Conservation (phyloP, 2,113 vertebrate species). For the Phylloscopus whistleri region DNA sequence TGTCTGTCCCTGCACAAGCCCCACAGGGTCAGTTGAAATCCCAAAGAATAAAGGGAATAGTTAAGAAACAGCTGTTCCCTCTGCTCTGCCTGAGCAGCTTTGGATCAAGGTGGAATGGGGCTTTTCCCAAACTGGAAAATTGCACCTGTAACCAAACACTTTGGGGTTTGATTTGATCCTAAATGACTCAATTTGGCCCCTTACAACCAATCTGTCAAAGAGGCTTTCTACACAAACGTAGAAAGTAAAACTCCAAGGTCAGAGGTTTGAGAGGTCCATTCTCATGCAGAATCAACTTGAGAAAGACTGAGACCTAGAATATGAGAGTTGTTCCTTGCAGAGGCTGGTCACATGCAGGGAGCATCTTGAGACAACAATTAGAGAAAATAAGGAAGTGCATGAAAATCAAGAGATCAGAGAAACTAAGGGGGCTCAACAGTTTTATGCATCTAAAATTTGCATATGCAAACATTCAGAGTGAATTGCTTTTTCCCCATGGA, state of each 20-base stretch:
- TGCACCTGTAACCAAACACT: not conserved
- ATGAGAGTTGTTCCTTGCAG: conserved; percentile 67
- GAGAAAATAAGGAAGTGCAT: conserved; percentile 30
- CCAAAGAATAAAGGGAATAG: not conserved
- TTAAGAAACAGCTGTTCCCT: too few species aligned
- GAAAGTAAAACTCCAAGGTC: conserved; percentile 49
- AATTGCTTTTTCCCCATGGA: conserved; percentile 62
- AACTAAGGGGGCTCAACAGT: conserved; percentile 19
- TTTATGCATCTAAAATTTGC: conserved; percentile 36
- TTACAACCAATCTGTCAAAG: conserved; percentile 60
- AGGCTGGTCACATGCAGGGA: conserved; percentile 60
- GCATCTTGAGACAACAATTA: conserved; percentile 54
- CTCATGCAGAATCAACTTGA: conserved; percentile 52
- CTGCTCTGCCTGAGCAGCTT: not conserved
- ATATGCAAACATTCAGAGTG: conserved; percentile 49
- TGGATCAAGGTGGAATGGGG: not conserved
- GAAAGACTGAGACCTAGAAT: conserved; percentile 56
- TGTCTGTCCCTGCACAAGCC: not conserved
- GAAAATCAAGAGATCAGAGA: conserved; percentile 30
- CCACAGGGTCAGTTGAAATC: not conserved
- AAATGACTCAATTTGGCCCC: not conserved
- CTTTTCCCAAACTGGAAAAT: not conserved
- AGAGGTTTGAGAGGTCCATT: conserved; percentile 35
- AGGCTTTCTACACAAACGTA: conserved; percentile 58
- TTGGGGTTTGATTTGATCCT: not conserved